A percentile compares a stretch with the other conserved stretches of the same genome.
Conservation (phyloP, 2,113 vertebrate species). For the Alexandromys fortis region DNA sequence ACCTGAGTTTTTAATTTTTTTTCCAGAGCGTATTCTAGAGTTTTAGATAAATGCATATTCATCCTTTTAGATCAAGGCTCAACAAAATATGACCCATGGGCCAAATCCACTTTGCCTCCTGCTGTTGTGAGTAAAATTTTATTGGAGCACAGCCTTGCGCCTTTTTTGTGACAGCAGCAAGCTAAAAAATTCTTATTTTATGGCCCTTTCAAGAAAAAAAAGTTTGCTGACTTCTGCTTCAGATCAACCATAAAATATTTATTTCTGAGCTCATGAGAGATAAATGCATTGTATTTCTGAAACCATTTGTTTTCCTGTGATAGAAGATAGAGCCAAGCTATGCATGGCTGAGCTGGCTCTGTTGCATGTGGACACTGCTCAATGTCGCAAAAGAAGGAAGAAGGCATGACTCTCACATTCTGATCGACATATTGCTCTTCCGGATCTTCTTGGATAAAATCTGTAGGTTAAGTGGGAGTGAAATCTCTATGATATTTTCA, state of each 20-base stretch:
- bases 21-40: background rate
- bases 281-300: conserved; percentile 4
- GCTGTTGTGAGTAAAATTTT: conserved; percentile 22
- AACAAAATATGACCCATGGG: background rate
- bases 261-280: conserved; percentile 47
- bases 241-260: conserved; percentile 19
- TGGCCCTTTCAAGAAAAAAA: conserved; percentile 10
- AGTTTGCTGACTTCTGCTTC: conserved; percentile 24
- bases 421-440: background rate
- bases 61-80: conserved; percentile 28
- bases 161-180: background rate
- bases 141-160: background rate
- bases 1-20: background rate
- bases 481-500: background rate
- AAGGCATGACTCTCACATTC: background rate
- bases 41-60: background rate
- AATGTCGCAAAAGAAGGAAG: background rate
- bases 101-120: background rate
- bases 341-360: background rate
- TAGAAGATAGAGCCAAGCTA: background rate
- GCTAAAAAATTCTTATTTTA: conserved; percentile 32
- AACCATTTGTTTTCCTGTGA: background rate
- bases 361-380: background rate
- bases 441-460: background rate
- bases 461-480: background rate